Base-by-base conservation (phyloP, 2,113 vertebrate genomes). In the Chionodraco myersi region DNA sequence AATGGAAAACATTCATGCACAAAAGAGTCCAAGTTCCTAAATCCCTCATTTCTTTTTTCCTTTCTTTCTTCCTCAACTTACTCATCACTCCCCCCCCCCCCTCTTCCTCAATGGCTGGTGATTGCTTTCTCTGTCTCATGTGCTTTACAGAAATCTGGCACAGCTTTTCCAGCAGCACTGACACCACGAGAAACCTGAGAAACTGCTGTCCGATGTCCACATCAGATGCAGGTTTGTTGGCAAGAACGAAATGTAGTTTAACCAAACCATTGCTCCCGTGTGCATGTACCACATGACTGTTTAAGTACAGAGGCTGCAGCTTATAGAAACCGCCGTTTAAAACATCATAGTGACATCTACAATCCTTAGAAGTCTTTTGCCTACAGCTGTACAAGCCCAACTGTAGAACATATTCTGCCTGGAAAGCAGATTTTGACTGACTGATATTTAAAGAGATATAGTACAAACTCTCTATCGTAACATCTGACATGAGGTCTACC, bases 1-100 rank as follows among this genome's bases (percentile, higher is more conserved):
- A 83, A 36, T 80, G 66, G 68, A 79, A 85, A 87, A 66, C 60
- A 72, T 47, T 76, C 67, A 45, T 52, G 54, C 63, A 64, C 73
- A 54, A 65, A 7, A 53, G 65, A 79, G 56, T 69, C 56, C 60
- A 77, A 59, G 45, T 57, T 72, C 45, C 56, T 60, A 44, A 58
- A 63, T 66, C 53, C 72, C 72, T 75, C 26, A n/a, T 52, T 34
- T 18, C 13, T 62, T 78, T 70, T 21, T 21, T 21, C 21, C 21
- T 21, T 21, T 21, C 21, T 21, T 21, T 21, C 21, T 21, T 21
- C 21, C 48, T 86, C 71, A 86, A 56, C 72, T 84, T 77, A 49
- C 76, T 83, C 80, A 80, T 84, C 73, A 59, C 47, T 72, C 21
- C 21, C 21, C 21, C 21, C 21, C 21, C 21, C 21, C 21, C 21